Percentiles rank a stretch among this genome's conserved stretches.
These are phyloP conservation scores for Dicentrarchus labrax DNA, from an alignment of 2,113 vertebrate species.

Conservation along the genomic window DNA sequence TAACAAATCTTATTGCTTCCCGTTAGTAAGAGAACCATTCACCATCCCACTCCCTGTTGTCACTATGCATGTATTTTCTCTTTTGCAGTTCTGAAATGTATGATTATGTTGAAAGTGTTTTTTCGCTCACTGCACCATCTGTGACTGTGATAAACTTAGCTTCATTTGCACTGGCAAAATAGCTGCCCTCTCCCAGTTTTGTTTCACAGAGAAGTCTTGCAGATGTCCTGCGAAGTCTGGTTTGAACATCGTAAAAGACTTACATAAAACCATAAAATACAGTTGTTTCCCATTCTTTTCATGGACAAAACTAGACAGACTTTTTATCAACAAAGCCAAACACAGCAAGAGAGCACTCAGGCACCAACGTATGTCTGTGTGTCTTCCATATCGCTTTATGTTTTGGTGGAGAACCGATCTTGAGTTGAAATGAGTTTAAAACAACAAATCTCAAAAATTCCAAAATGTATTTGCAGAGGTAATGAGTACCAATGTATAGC, in stretches of 20 bases:
- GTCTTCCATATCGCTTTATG: neutral
- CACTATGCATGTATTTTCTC: slow-evolving; percentile 31
- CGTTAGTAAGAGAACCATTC: neutral
- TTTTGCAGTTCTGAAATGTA: slow-evolving; percentile 20
- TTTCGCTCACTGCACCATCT: slow-evolving; percentile 51
- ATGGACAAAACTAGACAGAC: neutral
- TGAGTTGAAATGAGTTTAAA: neutral
- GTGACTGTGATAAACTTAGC: slow-evolving; percentile 51
- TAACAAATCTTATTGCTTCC: neutral
- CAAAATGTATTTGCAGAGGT: neutral
- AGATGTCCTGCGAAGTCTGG: slow-evolving; percentile 30
- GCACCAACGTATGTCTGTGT: neutral
- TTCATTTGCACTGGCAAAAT: slow-evolving; percentile 41
- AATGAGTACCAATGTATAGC: neutral
- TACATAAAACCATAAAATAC: neutral
- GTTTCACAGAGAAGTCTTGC: slow-evolving; percentile 15
- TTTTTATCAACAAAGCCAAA: neutral
- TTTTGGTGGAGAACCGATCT: neutral
- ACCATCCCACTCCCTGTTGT: neutral
- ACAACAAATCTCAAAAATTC: neutral
- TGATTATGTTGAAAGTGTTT: slow-evolving; percentile 22
- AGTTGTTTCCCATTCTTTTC: neutral
- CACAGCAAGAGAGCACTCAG: neutral
- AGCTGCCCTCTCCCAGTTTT: slow-evolving; percentile 29
- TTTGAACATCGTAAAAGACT: slow-evolving; percentile 24